phyloP scores from a whole-genome alignment of 2,113 vertebrate genomes.

The Pithys albifrons region DNA sequence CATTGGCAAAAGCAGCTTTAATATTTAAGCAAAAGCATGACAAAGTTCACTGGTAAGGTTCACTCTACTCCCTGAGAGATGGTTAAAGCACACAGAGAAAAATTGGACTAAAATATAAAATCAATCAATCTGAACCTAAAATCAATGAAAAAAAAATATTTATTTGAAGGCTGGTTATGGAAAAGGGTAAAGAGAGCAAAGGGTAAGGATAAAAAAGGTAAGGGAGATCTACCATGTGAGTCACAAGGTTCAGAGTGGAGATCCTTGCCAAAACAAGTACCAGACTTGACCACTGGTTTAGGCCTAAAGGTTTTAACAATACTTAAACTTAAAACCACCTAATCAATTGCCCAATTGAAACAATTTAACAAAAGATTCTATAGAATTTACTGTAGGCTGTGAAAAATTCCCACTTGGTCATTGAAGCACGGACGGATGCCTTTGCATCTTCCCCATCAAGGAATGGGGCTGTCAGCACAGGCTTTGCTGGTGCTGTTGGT shows the following conservation, averaged over 20 bases:
- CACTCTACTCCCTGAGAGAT: no score
- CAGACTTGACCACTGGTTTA: background rate
- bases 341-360: background rate
- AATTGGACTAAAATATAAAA: background rate
- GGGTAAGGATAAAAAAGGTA: background rate
- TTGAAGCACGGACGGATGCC: background rate
- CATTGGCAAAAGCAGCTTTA: background rate
- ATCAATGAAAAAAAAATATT: background rate
- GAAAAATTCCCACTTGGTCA: background rate
- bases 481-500: background rate
- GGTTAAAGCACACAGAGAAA: background rate
- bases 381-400: background rate
- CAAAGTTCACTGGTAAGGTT: background rate
- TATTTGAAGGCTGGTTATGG: background rate
- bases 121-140: background rate
- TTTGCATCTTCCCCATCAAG: rapidly evolving
- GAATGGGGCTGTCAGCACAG: background rate
- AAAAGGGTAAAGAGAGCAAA: background rate
- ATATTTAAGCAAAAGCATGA: background rate
- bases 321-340: background rate
- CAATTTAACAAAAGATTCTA: background rate
- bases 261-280: background rate
- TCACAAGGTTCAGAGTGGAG: background rate
- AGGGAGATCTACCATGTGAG: background rate
- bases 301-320: background rate